Base-by-base conservation (phyloP, 1,140 invertebrate genomes). In the Littorina saxatilis region DNA sequence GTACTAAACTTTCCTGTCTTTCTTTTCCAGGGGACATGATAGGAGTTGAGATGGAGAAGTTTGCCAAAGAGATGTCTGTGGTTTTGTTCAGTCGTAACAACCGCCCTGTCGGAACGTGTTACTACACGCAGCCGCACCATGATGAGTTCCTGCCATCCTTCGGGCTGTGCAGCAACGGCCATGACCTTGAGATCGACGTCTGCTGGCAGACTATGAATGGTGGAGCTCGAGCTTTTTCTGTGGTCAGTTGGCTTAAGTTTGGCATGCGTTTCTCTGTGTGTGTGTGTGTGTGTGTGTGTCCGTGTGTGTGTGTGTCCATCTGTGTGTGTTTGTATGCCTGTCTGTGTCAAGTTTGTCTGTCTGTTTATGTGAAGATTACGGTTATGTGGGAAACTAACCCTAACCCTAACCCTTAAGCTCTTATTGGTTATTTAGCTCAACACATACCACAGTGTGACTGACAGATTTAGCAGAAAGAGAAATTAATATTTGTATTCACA, bases 161-260 rank as follows among this genome's bases (percentile, higher is more conserved):
- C 32, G 83, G 88, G 7, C 35, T 92, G 68, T 90, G 88, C 87
- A 88, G 86, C 50, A 90, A 90, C 83, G 88, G 89, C 4, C 83
- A 89, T 82, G 87, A 89, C n/a, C 87, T 92, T 7, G 82, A 86
- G 13, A 50, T 92, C 0, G 84, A 88, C 43, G 84, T 92, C 20
- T 89, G 84, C 81, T 91, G 90, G 91, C 91, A 91, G 47, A 91
- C 83, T 29, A 82, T 86, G 70, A 87, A 90, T 32, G 81, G 82
- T 58, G 80, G 82, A 20, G 83, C 85, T 50, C 89, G 87, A 13
- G 77, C 73, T 47, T 82, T 82, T 20, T 73, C 63, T 82, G 81
- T 85, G 81, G 83, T 85, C 58, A 78, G 78, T 83, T 40, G 11
- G 47, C 2, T 23, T 58, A 5, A 13, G 4, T 58, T 7, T 23